Evolutionary conservation across 2,113 vertebrate species (phyloP).

Genomic region (Ceuthmochares aereus): DNA sequence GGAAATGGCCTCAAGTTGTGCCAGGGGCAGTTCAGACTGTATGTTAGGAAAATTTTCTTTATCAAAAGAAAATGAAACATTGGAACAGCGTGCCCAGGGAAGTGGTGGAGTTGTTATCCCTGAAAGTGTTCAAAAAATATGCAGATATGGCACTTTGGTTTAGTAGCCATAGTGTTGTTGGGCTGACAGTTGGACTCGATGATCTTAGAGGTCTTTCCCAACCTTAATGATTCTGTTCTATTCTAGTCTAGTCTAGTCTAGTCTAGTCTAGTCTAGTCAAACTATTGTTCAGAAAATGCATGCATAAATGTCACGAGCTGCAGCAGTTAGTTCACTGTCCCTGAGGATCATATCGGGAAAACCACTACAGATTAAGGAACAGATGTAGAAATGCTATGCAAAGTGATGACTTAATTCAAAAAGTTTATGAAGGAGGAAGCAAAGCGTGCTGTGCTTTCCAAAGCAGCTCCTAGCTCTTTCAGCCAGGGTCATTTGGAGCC

Average conservation of each 20-base stretch:
- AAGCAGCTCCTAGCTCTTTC: neutral
- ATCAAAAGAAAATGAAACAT: too few relatives aligned
- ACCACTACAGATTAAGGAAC: neutral
- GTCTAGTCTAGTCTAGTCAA: neutral
- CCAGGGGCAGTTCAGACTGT: too few relatives aligned
- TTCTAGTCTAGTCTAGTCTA: neutral
- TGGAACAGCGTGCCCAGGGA: too few relatives aligned
- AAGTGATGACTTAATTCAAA: neutral
- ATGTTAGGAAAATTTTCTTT: too few relatives aligned
- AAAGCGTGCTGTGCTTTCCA: neutral
- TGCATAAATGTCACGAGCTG: neutral
- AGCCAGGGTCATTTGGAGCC: neutral
- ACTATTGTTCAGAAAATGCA: neutral
- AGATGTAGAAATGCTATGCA: neutral
- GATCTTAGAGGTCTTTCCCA: too few relatives aligned
- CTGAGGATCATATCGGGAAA: neutral
- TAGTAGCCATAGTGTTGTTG: too few relatives aligned
- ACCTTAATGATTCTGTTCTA: too few relatives aligned
- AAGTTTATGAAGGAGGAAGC: neutral
- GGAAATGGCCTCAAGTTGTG: too few relatives aligned
- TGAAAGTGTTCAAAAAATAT: too few relatives aligned
- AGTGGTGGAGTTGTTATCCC: too few relatives aligned
- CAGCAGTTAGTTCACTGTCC: neutral
- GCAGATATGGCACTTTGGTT: too few relatives aligned
- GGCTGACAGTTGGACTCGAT: too few relatives aligned